These are phyloP conservation scores for Coptodon rendalli DNA, from an alignment of 2,113 vertebrate genomes.

Conservation along the genomic window DNA sequence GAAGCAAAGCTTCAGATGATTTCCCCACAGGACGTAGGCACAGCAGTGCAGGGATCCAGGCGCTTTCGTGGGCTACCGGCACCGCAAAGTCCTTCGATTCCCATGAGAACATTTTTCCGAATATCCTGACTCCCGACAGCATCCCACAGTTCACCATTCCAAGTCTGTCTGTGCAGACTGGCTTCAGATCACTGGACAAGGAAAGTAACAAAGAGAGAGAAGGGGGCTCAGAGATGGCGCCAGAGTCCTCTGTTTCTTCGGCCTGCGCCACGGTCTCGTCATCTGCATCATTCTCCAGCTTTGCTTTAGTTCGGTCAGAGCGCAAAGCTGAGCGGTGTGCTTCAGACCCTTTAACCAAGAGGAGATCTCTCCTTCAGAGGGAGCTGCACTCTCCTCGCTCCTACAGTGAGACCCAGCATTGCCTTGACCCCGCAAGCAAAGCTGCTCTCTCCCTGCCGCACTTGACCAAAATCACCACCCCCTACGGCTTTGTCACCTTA, in stretches of 20 bases:
- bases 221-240: not conserved
- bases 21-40: constrained; percentile 29
- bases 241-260: not conserved
- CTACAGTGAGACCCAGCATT: constrained; percentile 31
- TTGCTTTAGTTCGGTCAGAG: not conserved
- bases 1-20: constrained; percentile 10
- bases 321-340: not conserved
- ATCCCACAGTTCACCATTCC: constrained; percentile 77
- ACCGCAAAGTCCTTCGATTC: constrained; percentile 40
- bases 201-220: constrained; percentile 2
- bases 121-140: constrained; percentile 67
- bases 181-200: not conserved
- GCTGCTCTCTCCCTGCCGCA: constrained; percentile 71
- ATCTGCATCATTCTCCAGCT: constrained; percentile 15
- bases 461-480: constrained; percentile 66
- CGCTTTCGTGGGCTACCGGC: constrained; percentile 48
- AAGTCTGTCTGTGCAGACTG: constrained; percentile 46
- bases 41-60: constrained; percentile 58
- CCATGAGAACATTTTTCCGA: constrained; percentile 50
- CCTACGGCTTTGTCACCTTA: constrained; percentile 69
- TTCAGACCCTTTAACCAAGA: constrained; percentile 24
- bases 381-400: not conserved
- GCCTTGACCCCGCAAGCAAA: constrained; percentile 51
- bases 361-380: not conserved
- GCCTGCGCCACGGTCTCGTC: not conserved